Percentiles rank a stretch among this genome's conserved stretches.
These are phyloP conservation scores for Mongoloraphidia duomilia DNA, from an alignment of 2,888 invertebrate species.

Conservation along the genomic window DNA sequence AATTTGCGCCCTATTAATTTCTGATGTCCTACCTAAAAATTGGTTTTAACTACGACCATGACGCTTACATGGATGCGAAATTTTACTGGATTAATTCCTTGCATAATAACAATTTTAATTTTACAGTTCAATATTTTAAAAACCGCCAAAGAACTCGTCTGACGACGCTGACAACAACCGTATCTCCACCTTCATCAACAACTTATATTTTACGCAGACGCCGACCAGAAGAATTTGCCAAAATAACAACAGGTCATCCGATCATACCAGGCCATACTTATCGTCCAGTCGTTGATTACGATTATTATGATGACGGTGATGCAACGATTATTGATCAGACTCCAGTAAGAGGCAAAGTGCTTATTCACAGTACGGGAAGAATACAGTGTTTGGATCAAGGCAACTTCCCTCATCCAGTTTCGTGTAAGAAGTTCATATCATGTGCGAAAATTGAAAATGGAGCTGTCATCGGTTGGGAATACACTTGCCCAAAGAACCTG, in stretches of 20 bases:
- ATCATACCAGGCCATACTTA: slow-evolving; percentile 16
- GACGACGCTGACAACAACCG: background rate
- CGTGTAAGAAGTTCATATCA: slow-evolving; percentile 83
- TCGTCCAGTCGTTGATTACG: slow-evolving; percentile 38
- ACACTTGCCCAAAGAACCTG: slow-evolving; percentile 72
- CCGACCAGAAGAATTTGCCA: slow-evolving; percentile 23
- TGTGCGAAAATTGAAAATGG: slow-evolving; percentile 73
- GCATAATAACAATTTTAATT: too few relatives aligned
- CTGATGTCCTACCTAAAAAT: too few relatives aligned
- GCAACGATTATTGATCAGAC: slow-evolving; percentile 37
- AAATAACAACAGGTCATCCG: slow-evolving; percentile 18
- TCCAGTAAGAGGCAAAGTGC: slow-evolving; percentile 41
- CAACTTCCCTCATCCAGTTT: slow-evolving; percentile 80
- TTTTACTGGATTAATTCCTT: too few relatives aligned
- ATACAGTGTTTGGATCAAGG: slow-evolving; percentile 81
- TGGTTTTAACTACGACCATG: too few relatives aligned
- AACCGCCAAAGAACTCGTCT: too few relatives aligned
- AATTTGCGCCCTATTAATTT: too few relatives aligned
- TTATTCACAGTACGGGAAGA: slow-evolving; percentile 50
- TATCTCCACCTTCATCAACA: background rate
- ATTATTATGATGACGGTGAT: slow-evolving; percentile 55
- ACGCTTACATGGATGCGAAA: too few relatives aligned
- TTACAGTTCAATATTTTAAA: too few relatives aligned
- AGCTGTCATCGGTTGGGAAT: slow-evolving; percentile 70
- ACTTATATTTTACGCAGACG: background rate